Base-by-base conservation (phyloP, 2,888 invertebrate species). In the Meta bourneti region DNA sequence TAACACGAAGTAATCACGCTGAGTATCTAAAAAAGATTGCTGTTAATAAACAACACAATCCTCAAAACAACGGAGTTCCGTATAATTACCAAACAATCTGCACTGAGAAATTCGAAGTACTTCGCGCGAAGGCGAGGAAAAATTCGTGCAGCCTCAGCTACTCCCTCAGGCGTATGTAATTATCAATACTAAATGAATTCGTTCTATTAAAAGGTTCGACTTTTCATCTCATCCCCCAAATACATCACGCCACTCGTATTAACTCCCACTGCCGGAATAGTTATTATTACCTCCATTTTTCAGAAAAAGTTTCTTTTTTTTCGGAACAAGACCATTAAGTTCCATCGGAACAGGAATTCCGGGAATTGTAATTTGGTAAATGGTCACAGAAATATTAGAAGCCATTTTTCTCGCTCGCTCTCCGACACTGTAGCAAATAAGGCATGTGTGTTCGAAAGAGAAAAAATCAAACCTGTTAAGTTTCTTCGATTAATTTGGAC, bases 401-500 rank as follows among this genome's bases (percentile, higher is more conserved):
- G 11, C 11, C 61, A 16, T 16, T 61, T 61, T 16, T 16, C 9
- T 11, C 9, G 61, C 13, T 61, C 5, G 61, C 34, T 34, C 34
- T 34, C 34, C 4, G 34, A 34, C 34, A 34, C 34, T 34, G 4
- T 16, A 61, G 61, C 5, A 9, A 61, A 61, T 16, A 16, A 61
- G 61, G 16, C 16, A 9, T 61, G 61, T 61, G 7, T 16, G 61
- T 5, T 5, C 11, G 61, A 61, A 61, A 61, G 61, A 61, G 13
- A 61, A 61, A 78, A 78, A 52, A 52, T 16, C 7, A 78, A 52
- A 52, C 52, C 78, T 52, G 48, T 77, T 16, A 77, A 34, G 51
- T 51, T 75, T 78, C 51, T n/a, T n/a, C 78, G 11, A 78, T 78
- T 78, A 78, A 78, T 78, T 78, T 78, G 6, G 11, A 49, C 49